phyloP scores from a whole-genome alignment of 2,888 invertebrate species.

The Tinea semifulvella region DNA sequence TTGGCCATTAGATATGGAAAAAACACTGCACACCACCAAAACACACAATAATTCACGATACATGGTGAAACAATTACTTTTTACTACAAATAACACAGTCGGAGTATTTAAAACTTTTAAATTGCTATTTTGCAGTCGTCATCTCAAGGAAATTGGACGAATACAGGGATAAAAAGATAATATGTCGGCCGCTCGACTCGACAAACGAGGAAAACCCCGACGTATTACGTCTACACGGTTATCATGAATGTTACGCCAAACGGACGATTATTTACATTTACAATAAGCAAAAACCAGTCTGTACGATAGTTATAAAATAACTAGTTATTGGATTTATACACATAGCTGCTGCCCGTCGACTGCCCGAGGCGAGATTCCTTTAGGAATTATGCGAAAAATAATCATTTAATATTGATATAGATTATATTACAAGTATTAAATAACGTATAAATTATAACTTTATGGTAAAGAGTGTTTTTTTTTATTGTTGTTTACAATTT shows the following conservation, averaged over 20 bases:
- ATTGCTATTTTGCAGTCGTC: not conserved
- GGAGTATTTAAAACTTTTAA: not conserved
- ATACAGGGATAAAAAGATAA: not conserved
- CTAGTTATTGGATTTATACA: too few relatives aligned
- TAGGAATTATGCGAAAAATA: too few relatives aligned
- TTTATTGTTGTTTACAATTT: too few relatives aligned
- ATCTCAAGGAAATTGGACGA: not conserved
- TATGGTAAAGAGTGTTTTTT: too few relatives aligned
- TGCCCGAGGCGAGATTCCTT: too few relatives aligned
- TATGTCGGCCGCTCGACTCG: not conserved
- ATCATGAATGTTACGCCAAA: constrained; percentile 3
- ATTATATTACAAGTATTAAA: too few relatives aligned
- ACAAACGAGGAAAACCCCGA: not conserved
- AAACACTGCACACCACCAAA: not conserved
- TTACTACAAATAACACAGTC: not conserved
- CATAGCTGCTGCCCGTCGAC: too few relatives aligned
- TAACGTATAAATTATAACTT: too few relatives aligned
- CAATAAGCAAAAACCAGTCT: constrained; percentile 11
- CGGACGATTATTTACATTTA: not conserved
- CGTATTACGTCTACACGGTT: constrained; percentile 2
- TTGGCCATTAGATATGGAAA: not conserved
- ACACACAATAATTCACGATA: not conserved
- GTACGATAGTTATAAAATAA: constrained; percentile 2
- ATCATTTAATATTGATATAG: too few relatives aligned
- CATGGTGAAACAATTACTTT: not conserved